Conservation (phyloP, 2,797 vertebrate genomes). For the Synaphobranchus kaupii region DNA sequence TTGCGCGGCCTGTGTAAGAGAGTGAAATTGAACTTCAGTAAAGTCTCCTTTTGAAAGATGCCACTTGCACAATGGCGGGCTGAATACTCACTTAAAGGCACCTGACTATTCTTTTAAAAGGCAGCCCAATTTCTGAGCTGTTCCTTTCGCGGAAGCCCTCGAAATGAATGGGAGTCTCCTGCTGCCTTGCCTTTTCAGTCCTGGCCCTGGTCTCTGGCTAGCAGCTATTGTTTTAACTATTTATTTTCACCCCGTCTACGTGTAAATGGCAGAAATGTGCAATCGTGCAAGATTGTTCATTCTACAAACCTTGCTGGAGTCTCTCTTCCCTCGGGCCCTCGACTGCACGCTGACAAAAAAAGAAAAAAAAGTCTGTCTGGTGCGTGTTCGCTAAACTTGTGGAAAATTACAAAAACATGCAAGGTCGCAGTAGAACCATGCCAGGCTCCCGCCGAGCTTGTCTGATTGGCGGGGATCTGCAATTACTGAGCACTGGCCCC, state of each 20-base stretch:
- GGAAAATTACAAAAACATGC: slow-evolving; percentile 73
- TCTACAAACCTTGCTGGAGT: slow-evolving; percentile 48
- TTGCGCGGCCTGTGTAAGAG: background rate
- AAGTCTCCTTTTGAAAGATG: slow-evolving; percentile 9
- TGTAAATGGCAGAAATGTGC: slow-evolving; percentile 30
- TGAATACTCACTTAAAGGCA: background rate
- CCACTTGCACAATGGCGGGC: background rate
- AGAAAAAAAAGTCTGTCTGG: slow-evolving; percentile 44
- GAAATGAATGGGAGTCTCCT: background rate
- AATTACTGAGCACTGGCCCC: slow-evolving; percentile 68
- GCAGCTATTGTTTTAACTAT: slow-evolving; percentile 53
- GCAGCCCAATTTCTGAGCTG: background rate
- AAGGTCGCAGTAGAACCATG: slow-evolving; percentile 68
- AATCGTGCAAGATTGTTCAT: slow-evolving; percentile 40
- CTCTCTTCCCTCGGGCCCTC: slow-evolving; percentile 48
- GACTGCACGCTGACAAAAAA: slow-evolving; percentile 43
- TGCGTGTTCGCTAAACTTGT: slow-evolving; percentile 66
- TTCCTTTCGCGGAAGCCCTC: background rate
- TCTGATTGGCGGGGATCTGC: slow-evolving; percentile 71
- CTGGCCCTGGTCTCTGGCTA: slow-evolving; percentile 31
- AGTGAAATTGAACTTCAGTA: slow-evolving; percentile 14
- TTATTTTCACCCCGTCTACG: slow-evolving; percentile 23
- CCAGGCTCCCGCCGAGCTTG: slow-evolving; percentile 71
- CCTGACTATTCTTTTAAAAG: background rate
- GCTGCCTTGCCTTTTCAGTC: background rate